Conservation (phyloP, 2,888 invertebrate species). For the Fragum fragum region DNA sequence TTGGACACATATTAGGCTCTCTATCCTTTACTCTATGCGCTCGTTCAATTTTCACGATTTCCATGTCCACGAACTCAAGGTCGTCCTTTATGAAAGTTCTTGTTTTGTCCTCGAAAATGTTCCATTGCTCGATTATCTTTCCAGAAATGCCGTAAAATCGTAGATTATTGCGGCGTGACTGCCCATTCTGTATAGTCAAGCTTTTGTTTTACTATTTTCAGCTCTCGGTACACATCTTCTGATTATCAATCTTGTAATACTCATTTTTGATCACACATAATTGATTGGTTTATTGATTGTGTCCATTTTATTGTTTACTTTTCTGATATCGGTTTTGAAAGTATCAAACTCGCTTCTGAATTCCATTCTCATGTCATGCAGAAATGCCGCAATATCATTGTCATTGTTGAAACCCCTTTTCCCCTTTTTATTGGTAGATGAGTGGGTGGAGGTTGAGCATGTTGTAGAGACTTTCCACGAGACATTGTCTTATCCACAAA, state of each 20-base stretch:
- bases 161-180: constrained; percentile 29
- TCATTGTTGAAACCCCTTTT: not conserved
- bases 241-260: not conserved
- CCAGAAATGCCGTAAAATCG: constrained; percentile 11
- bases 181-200: constrained; percentile 22
- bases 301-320: constrained; percentile 18
- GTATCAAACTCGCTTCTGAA: not conserved
- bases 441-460: not conserved
- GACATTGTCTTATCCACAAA: too few species aligned
- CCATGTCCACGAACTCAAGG: constrained; percentile 16
- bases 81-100: constrained; percentile 35
- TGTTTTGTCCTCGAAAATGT: constrained; percentile 5
- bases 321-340: not conserved
- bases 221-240: not conserved
- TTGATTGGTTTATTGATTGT: not conserved
- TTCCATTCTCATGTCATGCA: constrained; percentile 12
- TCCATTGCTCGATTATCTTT: constrained; percentile 18
- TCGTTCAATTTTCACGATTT: constrained; percentile 34
- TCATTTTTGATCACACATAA: not conserved
- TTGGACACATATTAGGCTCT: constrained; percentile 29
- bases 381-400: not conserved
- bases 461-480: constrained; percentile 2
- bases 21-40: constrained; percentile 40
- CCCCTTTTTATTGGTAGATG: not conserved
- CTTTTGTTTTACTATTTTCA: not conserved